Base-by-base conservation (phyloP, 2,113 vertebrate species). In the Catharus bicknelli region DNA sequence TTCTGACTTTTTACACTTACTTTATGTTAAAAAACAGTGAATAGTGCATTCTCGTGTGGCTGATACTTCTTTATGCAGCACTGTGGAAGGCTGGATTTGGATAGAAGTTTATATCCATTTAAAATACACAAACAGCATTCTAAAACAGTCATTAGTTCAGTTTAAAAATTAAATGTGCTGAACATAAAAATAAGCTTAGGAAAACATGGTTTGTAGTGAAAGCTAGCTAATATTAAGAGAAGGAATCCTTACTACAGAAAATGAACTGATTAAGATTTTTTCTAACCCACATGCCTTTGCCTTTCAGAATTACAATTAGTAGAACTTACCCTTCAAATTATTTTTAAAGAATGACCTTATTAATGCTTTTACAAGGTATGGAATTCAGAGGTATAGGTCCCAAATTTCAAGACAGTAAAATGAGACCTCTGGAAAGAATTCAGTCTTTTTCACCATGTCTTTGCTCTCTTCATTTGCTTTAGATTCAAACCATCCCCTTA, bases 331-430 rank as follows among this genome's bases (percentile, higher is more conserved):
- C 59, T 88, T 86, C 40, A 32, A 7, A 86, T 77, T 77, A 22
- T 80, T 80, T 85, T 76, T 63, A 77, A 73, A 82, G 18, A 23
- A 27, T 80, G 51, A 62, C 23, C 32, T 94, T 86, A 55, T 50
- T 83, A 74, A 77, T 70, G 29, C 6, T 74, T 95, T 88, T 58
- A 55, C 29, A 22, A 74, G 59, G 16, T 77, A 16, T 5, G 43
- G 45, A 32, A n/a, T 83, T 73, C 23, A 22, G 26, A 90, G 32
- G 13, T 83, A 32, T 47, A 83, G 27, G 15, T 67, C 51, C 27
- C 55, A 67, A 43, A 63, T 32, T 81, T 63, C 63, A 76, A 70
- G 27, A 47, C 3, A 25, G 17, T 70, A 67, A 72, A 80, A 54
- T 80, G 32, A 74, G 30, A 63, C 15, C 38, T 83, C 42, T 73